Evolutionary conservation across 2,888 invertebrate species (phyloP).

Genomic region (Steinernema scapterisci): DNA sequence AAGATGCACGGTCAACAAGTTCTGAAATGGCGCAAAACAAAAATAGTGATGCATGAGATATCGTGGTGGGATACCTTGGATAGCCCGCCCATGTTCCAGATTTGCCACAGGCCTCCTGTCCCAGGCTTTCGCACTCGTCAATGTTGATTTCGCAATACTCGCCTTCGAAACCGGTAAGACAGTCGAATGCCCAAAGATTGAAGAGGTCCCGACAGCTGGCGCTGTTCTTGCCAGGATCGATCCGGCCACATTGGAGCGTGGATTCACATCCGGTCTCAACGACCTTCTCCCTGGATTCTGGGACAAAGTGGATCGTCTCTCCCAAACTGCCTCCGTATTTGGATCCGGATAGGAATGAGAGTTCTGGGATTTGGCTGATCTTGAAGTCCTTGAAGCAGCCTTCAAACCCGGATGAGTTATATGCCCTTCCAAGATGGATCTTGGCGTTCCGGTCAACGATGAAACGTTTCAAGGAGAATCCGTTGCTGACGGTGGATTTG

Average conservation of each 20-base stretch:
- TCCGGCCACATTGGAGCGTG: constrained; percentile 40
- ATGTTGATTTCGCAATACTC: constrained; percentile 45
- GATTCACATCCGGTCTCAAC: constrained; percentile 41
- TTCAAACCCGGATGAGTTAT: constrained; percentile 38
- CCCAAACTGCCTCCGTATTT: constrained; percentile 32
- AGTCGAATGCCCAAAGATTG: constrained; percentile 42
- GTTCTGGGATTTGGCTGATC: constrained; percentile 40
- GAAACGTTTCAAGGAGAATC: constrained; percentile 41
- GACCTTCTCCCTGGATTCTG: constrained; percentile 34
- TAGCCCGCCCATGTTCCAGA: constrained; percentile 43
- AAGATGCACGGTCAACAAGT: too few species aligned
- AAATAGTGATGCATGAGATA: too few species aligned
- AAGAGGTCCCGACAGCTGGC: constrained; percentile 47
- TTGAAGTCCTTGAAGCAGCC: constrained; percentile 45
- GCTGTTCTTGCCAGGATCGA: constrained; percentile 46
- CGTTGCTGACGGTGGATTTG: constrained; percentile 27
- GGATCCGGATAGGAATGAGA: constrained; percentile 42
- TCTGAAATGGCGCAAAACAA: too few species aligned
- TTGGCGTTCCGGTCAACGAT: constrained; percentile 35
- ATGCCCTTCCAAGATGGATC: constrained; percentile 36
- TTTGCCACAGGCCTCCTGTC: constrained; percentile 26
- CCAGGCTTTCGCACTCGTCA: constrained; percentile 41
- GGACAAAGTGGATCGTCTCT: constrained; percentile 34
- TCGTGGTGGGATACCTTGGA: too few species aligned
- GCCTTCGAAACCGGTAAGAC: constrained; percentile 46